phyloP scores from a whole-genome alignment of 2,888 invertebrate species.

The Aplocera efformata region DNA sequence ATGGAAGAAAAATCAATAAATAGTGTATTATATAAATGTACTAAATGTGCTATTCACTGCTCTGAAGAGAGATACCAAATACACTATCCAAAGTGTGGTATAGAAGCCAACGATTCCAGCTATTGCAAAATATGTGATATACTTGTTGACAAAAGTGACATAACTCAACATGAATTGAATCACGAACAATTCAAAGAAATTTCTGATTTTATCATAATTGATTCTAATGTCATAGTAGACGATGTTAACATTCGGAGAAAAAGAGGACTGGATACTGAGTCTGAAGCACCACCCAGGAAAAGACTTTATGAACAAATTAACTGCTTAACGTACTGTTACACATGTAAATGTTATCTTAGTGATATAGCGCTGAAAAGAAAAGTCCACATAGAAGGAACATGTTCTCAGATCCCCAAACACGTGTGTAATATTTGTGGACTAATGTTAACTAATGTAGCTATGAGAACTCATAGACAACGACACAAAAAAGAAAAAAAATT shows the following conservation, averaged over 20 bases:
- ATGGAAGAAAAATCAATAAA: constrained; percentile 33
- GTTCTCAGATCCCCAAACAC: constrained; percentile 36
- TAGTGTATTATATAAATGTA: constrained; percentile 49
- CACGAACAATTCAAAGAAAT: constrained; percentile 31
- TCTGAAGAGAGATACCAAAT: constrained; percentile 41
- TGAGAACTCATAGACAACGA: constrained; percentile 39
- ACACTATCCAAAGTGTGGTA: constrained; percentile 45
- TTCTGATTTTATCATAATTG: constrained; percentile 37
- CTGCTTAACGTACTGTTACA: constrained; percentile 42
- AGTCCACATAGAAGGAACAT: constrained; percentile 39
- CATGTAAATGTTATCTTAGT: constrained; percentile 50
- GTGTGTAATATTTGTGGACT: constrained; percentile 56
- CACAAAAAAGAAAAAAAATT: constrained; percentile 40
- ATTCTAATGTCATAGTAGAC: constrained; percentile 28
- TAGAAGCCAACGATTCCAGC: constrained; percentile 31
- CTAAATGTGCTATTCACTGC: constrained; percentile 53
- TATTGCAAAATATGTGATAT: constrained; percentile 56
- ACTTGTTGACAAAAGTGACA: constrained; percentile 42
- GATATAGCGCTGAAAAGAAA: constrained; percentile 25
- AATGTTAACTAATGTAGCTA: constrained; percentile 38
- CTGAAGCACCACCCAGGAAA: constrained; percentile 4
- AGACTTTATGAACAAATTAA: constrained; percentile 19
- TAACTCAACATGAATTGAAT: constrained; percentile 32
- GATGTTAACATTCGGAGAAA: constrained; percentile 2
- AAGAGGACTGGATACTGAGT: neutral